These are phyloP conservation scores for Garrulus glandarius DNA, from an alignment of 2,797 vertebrate species.

Conservation along the genomic window DNA sequence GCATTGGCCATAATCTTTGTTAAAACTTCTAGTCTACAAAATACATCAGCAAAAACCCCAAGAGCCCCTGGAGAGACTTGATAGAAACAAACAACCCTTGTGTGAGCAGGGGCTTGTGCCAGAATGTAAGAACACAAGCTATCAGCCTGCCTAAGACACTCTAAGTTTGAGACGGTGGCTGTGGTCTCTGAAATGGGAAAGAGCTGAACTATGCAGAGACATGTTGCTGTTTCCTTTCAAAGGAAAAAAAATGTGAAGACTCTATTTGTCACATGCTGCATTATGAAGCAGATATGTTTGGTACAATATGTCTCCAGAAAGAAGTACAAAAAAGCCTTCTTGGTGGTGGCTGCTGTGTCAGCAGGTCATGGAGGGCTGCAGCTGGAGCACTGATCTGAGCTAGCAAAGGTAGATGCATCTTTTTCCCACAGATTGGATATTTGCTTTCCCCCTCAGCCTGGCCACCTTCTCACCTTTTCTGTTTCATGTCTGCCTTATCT, in stretches of 20 bases:
- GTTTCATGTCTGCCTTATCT: not conserved
- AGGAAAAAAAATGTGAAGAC: not conserved
- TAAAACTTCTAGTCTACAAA: not conserved
- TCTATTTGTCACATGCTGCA: not conserved
- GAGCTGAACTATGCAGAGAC: not conserved
- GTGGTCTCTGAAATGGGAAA: not conserved
- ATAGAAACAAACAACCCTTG: not conserved
- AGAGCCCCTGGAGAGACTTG: not conserved
- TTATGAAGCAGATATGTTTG: not conserved
- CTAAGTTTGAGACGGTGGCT: not conserved
- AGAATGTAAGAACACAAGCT: not conserved
- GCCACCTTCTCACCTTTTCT: not conserved
- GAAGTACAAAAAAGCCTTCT: not conserved
- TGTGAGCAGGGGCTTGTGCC: not conserved
- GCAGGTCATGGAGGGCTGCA: not conserved
- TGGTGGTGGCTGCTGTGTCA: not conserved
- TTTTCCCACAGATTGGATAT: not conserved
- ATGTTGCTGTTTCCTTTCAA: not conserved
- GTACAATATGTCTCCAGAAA: not conserved
- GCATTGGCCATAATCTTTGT: not conserved
- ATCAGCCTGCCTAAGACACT: not conserved
- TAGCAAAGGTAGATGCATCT: not conserved
- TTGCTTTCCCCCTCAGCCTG: not conserved
- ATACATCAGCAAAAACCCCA: not conserved
- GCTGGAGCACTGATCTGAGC: not conserved